phyloP scores from a whole-genome alignment of 2,797 vertebrate species.

The Okamejei kenojei region DNA sequence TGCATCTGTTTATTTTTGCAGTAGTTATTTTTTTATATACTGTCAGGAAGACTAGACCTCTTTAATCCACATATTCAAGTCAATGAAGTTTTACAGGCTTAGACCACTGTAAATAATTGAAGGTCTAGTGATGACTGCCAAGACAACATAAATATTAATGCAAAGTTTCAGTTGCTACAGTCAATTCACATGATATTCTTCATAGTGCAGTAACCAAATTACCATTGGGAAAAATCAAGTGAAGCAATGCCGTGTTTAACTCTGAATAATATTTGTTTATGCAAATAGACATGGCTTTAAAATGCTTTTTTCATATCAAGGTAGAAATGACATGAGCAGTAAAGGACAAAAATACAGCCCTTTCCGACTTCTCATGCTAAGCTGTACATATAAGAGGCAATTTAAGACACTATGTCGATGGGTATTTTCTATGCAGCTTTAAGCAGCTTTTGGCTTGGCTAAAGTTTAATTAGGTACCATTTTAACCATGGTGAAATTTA shows the following conservation, averaged over 20 bases:
- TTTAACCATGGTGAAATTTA: background rate
- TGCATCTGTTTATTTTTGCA: slow-evolving; percentile 23
- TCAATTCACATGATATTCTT: background rate
- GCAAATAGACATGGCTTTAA: background rate
- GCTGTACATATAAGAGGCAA: background rate
- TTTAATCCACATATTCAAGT: slow-evolving; percentile 1
- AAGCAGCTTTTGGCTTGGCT: background rate
- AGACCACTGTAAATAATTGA: background rate
- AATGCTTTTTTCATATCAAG: background rate
- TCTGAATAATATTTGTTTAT: background rate
- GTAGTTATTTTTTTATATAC: background rate
- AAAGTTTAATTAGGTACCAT: background rate
- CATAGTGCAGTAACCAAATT: background rate
- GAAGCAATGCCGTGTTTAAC: background rate
- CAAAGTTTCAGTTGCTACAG: slow-evolving; percentile 6
- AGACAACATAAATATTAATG: slow-evolving; percentile 21
- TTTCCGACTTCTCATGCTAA: background rate
- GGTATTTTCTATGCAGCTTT: background rate
- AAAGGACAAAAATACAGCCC: background rate
- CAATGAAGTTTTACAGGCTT: slow-evolving; percentile 7
- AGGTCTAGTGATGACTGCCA: background rate
- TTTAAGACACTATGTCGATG: background rate
- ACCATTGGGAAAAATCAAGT: background rate
- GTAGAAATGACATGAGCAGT: background rate
- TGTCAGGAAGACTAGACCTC: background rate